Evolutionary conservation across 2,113 vertebrate species (phyloP), one percentile per base, ranked within the genome.

Genomic region (Takifugu bimaculatus): DNA sequence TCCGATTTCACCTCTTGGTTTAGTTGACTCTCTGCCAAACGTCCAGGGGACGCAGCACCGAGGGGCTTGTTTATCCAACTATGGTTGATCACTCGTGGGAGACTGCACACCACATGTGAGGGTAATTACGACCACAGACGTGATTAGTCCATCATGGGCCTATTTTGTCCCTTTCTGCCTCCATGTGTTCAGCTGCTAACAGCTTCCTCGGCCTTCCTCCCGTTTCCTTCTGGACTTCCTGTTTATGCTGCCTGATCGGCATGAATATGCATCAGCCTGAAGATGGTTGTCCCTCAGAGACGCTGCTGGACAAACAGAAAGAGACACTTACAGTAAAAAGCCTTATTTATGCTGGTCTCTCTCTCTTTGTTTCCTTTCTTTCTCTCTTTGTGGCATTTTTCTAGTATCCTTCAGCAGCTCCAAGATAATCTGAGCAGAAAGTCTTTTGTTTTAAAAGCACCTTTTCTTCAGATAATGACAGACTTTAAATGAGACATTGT

Each of bases 31-130:
- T 73, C 47, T 39, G 54, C 39, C 63, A 60, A 70, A 26, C 72
- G 70, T 35, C 9, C 4, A 62, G 35, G 35, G 35, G 52, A 77
- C 57, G 62, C 67, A 78, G 68, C 72, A 72, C 76, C 27, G 20
- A 57, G 32, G 54, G 44, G 50, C 60, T 64, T 77, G 70, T 82
- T 83, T 70, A 78, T 68, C 48, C 60, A 47, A 48, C 13, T 60
- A 57, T 69, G 83, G 60, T 66, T 79, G 78, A 59, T 71, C 64
- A 72, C 68, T 75, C 80, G 72, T 65, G 78, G 56, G 67, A 81
- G 64, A 80, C 77, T 83, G 75, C 82, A 82, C 50, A 63, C 65
- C 70, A 82, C 70, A 77, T 78, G 68, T 0, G 49, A 75, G 54
- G 55, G 60, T 74, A 78, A 85, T 83, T 75, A 74, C 56, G 75